Evolutionary conservation across 2,888 invertebrate species (phyloP).

Genomic region (Acrocera orbiculus): DNA sequence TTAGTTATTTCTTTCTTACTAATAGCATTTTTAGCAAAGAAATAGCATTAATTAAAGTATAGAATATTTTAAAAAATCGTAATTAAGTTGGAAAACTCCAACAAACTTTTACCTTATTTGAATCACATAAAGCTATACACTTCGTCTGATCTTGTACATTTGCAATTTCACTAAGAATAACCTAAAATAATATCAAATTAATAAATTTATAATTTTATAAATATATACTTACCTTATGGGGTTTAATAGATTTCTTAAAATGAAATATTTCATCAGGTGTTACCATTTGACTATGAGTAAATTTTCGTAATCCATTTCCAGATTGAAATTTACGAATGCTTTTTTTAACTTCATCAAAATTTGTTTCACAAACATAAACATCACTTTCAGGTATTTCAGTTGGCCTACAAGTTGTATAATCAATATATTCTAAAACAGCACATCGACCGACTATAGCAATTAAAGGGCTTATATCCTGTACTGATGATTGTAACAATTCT

Average conservation of each 20-base stretch:
- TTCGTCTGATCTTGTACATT: conserved; percentile 3
- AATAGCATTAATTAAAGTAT: too few relatives aligned
- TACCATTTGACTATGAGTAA: conserved; percentile 61
- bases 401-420: conserved; percentile 76
- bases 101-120: too few relatives aligned
- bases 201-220: too few relatives aligned
- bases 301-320: conserved; percentile 57
- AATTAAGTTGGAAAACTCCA: too few relatives aligned
- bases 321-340: conserved; percentile 48
- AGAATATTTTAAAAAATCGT: too few relatives aligned
- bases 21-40: too few relatives aligned
- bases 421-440: conserved; percentile 73
- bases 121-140: too few relatives aligned
- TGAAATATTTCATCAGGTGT: conserved; percentile 85
- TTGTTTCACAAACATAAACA: conserved; percentile 80
- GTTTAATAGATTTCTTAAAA: conserved; percentile 53
- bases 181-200: too few relatives aligned
- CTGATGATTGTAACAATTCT: conserved; percentile 78
- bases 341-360: conserved; percentile 76
- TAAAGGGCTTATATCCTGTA: conserved; percentile 81
- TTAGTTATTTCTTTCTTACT: too few relatives aligned
- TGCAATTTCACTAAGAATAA: conserved; percentile 3
- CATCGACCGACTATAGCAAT: conserved; percentile 85
- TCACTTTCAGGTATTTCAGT: conserved; percentile 89
- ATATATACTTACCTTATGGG: conserved; percentile 30